These are phyloP conservation scores for Centrocercus urophasianus DNA, from an alignment of 2,113 vertebrate genomes.

Conservation along the genomic window DNA sequence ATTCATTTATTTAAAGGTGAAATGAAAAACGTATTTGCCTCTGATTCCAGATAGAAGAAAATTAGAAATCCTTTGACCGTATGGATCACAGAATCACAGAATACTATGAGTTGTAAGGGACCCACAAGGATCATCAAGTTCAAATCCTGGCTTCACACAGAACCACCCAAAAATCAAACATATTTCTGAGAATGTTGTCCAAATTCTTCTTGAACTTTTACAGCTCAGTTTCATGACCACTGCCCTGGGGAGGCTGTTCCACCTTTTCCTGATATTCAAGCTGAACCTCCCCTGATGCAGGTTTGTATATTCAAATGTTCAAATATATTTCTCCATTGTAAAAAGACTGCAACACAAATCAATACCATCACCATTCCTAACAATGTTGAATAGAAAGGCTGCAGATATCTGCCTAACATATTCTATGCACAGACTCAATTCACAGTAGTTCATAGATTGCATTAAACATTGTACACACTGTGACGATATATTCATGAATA, in stretches of 20 bases:
- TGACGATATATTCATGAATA: neutral
- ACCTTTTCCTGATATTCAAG: neutral
- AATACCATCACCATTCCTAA: neutral
- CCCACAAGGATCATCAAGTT: neutral
- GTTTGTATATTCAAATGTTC: neutral
- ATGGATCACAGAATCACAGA: neutral
- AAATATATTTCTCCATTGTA: neutral
- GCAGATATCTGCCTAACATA: neutral
- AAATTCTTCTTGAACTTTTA: neutral
- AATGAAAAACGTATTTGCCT: rapidly evolving
- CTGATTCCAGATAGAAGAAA: neutral
- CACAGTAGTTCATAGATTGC: neutral
- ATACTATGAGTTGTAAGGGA: neutral
- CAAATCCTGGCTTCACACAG: neutral
- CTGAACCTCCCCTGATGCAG: neutral
- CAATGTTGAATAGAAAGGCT: neutral
- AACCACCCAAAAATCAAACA: neutral
- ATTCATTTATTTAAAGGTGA: neutral
- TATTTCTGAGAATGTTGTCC: neutral
- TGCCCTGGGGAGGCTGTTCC: neutral
- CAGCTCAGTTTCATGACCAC: neutral
- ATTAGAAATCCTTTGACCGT: neutral
- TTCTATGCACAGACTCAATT: neutral
- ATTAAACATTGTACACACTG: rapidly evolving
- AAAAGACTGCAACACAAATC: neutral